Evolutionary conservation across 53 echinoderm and acorn worm genomes (phyloP).

Genomic region (Paracentrotus lividus): DNA sequence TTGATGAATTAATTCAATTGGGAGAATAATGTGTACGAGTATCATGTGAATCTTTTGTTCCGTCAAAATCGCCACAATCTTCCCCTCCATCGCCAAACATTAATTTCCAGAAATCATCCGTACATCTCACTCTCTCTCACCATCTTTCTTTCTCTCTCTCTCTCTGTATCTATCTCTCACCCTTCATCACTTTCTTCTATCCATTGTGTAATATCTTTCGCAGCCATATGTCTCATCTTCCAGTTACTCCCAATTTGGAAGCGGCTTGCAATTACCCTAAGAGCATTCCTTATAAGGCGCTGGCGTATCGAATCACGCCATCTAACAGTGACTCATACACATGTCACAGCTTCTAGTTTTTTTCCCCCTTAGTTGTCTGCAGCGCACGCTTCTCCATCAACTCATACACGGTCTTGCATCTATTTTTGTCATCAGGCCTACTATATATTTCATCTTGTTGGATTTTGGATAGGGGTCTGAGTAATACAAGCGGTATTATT

Average conservation of each 20-base stretch:
- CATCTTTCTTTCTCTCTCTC: background rate
- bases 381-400: background rate
- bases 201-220: constrained; percentile 45
- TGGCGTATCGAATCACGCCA: constrained; percentile 66
- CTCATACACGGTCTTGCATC: background rate
- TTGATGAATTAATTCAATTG: too few relatives aligned
- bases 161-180: too few relatives aligned
- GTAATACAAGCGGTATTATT: constrained; percentile 64
- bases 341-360: constrained; percentile 45
- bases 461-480: constrained; percentile 33
- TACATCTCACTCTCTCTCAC: background rate
- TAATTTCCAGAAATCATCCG: background rate
- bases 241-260: constrained; percentile 62
- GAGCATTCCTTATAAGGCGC: constrained; percentile 67
- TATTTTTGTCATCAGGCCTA: constrained; percentile 24
- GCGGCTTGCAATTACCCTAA: constrained; percentile 50
- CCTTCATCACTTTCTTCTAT: background rate
- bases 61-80: too few relatives aligned
- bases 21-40: too few relatives aligned
- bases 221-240: constrained; percentile 60
- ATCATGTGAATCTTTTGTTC: too few relatives aligned
- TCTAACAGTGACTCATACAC: constrained; percentile 60
- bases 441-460: constrained; percentile 22
- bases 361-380: background rate
- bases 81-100: background rate